Evolutionary conservation across 2,888 invertebrate species (phyloP).

Genomic region (Panorpa germanica): DNA sequence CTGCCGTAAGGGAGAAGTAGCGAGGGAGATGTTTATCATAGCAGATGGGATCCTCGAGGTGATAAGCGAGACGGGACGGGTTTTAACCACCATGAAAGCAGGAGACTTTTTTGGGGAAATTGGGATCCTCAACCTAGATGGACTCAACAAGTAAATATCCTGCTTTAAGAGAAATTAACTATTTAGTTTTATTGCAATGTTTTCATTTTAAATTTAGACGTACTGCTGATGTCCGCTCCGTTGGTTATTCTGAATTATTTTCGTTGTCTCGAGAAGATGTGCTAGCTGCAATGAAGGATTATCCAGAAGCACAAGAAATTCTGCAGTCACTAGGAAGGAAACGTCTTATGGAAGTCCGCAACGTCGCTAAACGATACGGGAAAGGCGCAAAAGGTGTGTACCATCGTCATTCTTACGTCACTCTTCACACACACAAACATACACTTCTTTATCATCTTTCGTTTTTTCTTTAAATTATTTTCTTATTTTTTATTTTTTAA

Average conservation of each 20-base stretch:
- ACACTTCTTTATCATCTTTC: no score
- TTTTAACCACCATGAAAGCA: constrained; percentile 89
- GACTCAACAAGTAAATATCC: constrained; percentile 72
- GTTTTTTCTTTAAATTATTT: no score
- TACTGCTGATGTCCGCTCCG: constrained; percentile 89
- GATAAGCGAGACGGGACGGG: constrained; percentile 81
- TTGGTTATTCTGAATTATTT: constrained; percentile 89
- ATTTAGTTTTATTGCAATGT: no score
- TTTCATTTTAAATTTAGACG: constrained; percentile 39
- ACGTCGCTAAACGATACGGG: constrained; percentile 28
- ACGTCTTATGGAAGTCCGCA: constrained; percentile 66
- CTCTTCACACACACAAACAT: no score
- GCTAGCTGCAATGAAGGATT: constrained; percentile 87
- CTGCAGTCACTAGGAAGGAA: constrained; percentile 76
- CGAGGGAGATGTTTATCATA: constrained; percentile 96
- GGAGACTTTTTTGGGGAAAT: constrained; percentile 98
- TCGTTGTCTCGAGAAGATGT: constrained; percentile 89
- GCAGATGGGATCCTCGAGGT: constrained; percentile 94
- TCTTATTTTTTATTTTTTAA: no score
- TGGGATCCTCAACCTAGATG: constrained; percentile 87
- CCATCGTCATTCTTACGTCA: no score
- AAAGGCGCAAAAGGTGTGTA: constrained; percentile 21
- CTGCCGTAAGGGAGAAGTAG: constrained; percentile 85
- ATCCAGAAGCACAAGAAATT: constrained; percentile 90
- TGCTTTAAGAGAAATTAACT: no score